phyloP scores from a whole-genome alignment of 2,797 vertebrate genomes.

The Smutsia temminckii region DNA sequence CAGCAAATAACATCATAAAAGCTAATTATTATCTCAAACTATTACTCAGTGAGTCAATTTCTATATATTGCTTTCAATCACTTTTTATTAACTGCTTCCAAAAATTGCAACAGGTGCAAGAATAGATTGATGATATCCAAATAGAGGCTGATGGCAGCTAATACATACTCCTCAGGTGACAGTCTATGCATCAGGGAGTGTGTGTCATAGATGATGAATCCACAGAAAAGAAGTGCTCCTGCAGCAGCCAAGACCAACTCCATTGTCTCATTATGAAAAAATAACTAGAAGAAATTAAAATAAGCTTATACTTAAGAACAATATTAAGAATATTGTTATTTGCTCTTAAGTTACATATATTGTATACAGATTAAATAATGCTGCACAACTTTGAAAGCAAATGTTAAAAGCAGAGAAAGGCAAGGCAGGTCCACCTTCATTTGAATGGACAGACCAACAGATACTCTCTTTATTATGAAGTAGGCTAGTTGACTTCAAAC shows the following conservation, averaged over 20 bases:
- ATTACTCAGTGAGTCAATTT: slow-evolving; percentile 53
- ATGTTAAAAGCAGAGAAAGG: slow-evolving; percentile 20
- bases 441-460: background rate
- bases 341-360: background rate
- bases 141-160: slow-evolving; percentile 96
- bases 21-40: background rate
- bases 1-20: slow-evolving; percentile 53
- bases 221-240: slow-evolving; percentile 95
- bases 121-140: slow-evolving; percentile 97
- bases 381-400: slow-evolving; percentile 5
- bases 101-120: slow-evolving; percentile 91
- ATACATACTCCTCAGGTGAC: slow-evolving; percentile 95
- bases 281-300: slow-evolving; percentile 86
- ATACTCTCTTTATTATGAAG: background rate
- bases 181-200: slow-evolving; percentile 94
- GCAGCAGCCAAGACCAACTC: slow-evolving; percentile 90
- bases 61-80: slow-evolving; percentile 74
- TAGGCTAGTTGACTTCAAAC: background rate
- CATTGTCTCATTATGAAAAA: slow-evolving; percentile 89
- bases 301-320: background rate
- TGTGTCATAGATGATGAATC: slow-evolving; percentile 97
- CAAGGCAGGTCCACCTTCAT: background rate
- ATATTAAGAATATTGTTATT: background rate
- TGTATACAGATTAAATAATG: slow-evolving; percentile 9
- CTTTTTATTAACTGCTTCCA: slow-evolving; percentile 94